Base-by-base conservation (phyloP, 2,797 vertebrate genomes). In the Mus minutoides region DNA sequence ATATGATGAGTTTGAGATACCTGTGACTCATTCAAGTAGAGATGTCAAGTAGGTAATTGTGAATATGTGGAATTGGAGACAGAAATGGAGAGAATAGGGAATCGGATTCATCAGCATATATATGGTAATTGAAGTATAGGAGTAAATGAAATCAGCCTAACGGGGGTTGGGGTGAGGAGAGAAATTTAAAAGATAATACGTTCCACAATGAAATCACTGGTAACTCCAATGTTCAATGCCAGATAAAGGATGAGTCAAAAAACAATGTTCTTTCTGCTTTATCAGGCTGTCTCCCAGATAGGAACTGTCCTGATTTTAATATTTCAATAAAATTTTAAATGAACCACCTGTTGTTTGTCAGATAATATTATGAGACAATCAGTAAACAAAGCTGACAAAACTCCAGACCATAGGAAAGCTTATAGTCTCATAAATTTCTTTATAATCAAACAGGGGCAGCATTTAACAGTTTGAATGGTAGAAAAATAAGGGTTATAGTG, bases 371-470 rank as follows among this genome's bases (percentile, higher is more conserved):
- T 52, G 17, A 94, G 26, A 17, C 14, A 95, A 76, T 31, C 19
- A 87, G 34, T 90, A 49, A 94, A 90, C 34, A 92, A 94, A 94
- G 60, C 26, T 89, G 87, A 91, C n/a, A 87, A 94, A 86, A 85
- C 4, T 26, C 43, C 26, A 95, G 64, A 86, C 9, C 2, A 40
- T 78, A 64, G 21, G 26, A 77, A 13, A 94, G 22, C 4, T 71
- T 96, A 77, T 34, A 49, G 21, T 86, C 29, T 78, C n/a, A 3
- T 49, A 21, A 93, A 14, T 90, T 90, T 85, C 26, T 84, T 91
- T 83, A 64, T 83, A 89, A 89, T 71, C 4, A 79, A 94, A 85
- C 73, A 93, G 6, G 24, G 3, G 12, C 6, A 87, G 19, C 0
- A 1, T 64, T 86, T 22, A 80, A 87, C 22, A 82, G 37, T n/a